Conservation (phyloP, 2,113 vertebrate species). For the Macaca mulatta region DNA sequence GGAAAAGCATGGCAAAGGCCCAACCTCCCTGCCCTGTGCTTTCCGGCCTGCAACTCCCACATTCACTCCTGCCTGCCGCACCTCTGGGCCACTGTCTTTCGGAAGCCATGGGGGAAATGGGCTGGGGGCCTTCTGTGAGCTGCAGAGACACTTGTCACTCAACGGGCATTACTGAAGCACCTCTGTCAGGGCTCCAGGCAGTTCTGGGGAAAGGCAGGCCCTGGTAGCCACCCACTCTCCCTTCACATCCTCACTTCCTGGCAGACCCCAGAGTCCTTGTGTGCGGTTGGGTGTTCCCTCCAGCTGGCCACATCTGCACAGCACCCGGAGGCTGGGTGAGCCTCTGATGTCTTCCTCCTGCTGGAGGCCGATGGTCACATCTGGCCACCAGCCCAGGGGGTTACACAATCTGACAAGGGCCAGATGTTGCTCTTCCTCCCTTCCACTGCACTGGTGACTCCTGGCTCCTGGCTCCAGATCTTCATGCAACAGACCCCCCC, state of each 20-base stretch:
- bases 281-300: not conserved
- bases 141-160: too few species aligned
- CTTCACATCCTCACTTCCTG: not conserved
- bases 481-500: not conserved
- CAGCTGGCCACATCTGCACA: not conserved
- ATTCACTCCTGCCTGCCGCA: not conserved
- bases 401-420: not conserved
- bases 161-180: rapidly evolving
- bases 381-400: not conserved
- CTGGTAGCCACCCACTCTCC: not conserved
- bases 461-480: not conserved
- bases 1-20: not conserved
- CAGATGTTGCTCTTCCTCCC: slow-evolving; percentile 25
- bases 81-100: not conserved
- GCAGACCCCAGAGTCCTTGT: not conserved
- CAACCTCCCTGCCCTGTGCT: not conserved
- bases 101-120: too few species aligned
- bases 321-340: not conserved
- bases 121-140: not conserved
- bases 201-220: not conserved
- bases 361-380: not conserved
- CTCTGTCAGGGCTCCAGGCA: not conserved
- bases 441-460: not conserved
- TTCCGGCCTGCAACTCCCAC: not conserved
- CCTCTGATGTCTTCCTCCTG: not conserved